Percentiles rank a stretch among this genome's conserved stretches.
These are phyloP conservation scores for Danio choprae DNA, from an alignment of 2,797 vertebrate species.

Conservation along the genomic window DNA sequence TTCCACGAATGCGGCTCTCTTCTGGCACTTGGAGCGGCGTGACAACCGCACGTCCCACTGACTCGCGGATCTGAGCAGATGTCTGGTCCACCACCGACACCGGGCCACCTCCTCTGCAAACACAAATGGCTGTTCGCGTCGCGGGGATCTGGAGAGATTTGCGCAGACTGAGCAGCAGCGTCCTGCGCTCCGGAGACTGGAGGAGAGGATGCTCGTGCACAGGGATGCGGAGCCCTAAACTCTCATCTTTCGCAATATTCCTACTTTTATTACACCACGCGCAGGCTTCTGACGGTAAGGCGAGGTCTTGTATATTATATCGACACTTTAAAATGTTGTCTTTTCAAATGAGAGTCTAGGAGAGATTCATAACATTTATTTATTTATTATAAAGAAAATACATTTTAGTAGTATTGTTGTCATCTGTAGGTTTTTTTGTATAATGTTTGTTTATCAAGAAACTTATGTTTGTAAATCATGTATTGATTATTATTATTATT, in stretches of 20 bases:
- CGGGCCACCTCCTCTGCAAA: slow-evolving; percentile 76
- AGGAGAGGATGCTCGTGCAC: slow-evolving; percentile 61
- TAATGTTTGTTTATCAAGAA: no score
- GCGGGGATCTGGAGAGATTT: slow-evolving; percentile 72
- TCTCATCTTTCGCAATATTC: slow-evolving; percentile 71
- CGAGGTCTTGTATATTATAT: background rate
- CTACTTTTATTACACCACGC: slow-evolving; percentile 74
- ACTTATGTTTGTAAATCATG: no score
- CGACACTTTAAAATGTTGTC: background rate
- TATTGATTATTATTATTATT: no score
- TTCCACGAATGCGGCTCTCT: slow-evolving; percentile 64
- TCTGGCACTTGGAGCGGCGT: slow-evolving; percentile 61
- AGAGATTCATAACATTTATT: no score
- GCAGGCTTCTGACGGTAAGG: slow-evolving; percentile 78
- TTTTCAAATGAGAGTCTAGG: background rate
- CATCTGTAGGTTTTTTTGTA: no score
- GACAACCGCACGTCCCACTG: slow-evolving; percentile 60
- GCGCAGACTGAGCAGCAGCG: slow-evolving; percentile 58
- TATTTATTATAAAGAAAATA: no score
- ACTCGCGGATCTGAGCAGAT: slow-evolving; percentile 75
- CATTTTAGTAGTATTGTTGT: no score
- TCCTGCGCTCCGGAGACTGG: slow-evolving; percentile 57
- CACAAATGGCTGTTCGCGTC: slow-evolving; percentile 79
- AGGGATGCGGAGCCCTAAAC: slow-evolving; percentile 71
- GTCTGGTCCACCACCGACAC: slow-evolving; percentile 78